Evolutionary conservation across 2,113 vertebrate genomes (phyloP), one percentile per base, ranked within the genome.

Genomic region (Bufo gargarizans): DNA sequence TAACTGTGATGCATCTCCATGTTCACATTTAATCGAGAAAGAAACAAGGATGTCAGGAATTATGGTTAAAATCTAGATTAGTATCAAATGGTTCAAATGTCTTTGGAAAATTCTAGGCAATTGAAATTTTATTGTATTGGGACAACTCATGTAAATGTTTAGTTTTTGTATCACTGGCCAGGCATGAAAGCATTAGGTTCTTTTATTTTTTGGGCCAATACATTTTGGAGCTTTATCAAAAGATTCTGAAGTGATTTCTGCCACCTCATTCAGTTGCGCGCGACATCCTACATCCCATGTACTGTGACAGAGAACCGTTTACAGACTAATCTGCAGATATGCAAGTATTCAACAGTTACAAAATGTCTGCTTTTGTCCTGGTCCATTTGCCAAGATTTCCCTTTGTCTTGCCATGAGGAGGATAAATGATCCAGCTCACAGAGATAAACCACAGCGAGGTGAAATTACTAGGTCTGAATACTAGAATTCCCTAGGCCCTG

Each of bases 391-490:
- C 93, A 93, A 93, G 90, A 91, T 91, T 77, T 91, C 91, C 92
- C 92, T 93, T 85, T 93, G 90, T 80, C 90, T 90, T 92, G 91
- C 92, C 82, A 0, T 0, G 90, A 93, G 92, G 92, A 93, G 93
- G 92, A 93, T 90, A 90, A 94, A 93, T 94, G 91, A 93, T 91
- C 92, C 90, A 85, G 63, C 91, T 91, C 8, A 90, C 83, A 89
- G 92, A 93, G 93, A 94, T 93, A 92, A 93, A 93, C 92, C 88
- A 0, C 92, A 45, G 92, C 16, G 93, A 93, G 92, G 92, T 93
- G 93, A 92, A 92, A 92, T 91, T 92, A 55, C 91, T 90, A 91
- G 53, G 80, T 89, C 93, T 90, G 85, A 90, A 89, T 49, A 19
- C 93, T 87, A n/a, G 76, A 85, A 87, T 91, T 92, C 92, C 91